Evolutionary conservation across 2,888 invertebrate species (phyloP).

Genomic region (Drosophila pseudotalamancana): DNA sequence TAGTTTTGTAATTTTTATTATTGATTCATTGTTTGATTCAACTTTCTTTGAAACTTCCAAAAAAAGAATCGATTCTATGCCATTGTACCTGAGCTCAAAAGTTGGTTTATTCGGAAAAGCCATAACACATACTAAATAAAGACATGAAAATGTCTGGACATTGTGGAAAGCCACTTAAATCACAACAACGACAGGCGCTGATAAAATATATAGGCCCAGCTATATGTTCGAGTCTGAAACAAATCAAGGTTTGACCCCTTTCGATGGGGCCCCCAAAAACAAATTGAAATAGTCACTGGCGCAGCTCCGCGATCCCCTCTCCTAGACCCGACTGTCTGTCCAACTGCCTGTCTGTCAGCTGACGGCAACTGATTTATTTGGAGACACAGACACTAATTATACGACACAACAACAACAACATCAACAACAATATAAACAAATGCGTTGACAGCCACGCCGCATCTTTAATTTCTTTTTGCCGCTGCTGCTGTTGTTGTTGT

Average conservation of each 20-base stretch:
- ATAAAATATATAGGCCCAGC: slow-evolving; percentile 41
- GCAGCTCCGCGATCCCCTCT: slow-evolving; percentile 10
- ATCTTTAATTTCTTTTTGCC: slow-evolving; percentile 67
- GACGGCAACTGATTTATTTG: slow-evolving; percentile 71
- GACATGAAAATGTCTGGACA: slow-evolving; percentile 63
- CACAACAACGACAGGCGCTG: slow-evolving; percentile 57
- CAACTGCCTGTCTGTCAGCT: slow-evolving; percentile 26
- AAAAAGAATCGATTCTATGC: no score
- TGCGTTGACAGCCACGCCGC: slow-evolving; percentile 70
- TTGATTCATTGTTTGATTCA: no score
- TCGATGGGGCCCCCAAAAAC: slow-evolving; percentile 28
- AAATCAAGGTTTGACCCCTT: slow-evolving; percentile 49
- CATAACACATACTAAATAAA: slow-evolving; percentile 49
- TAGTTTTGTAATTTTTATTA: no score
- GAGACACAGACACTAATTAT: slow-evolving; percentile 71
- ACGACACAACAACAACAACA: slow-evolving; percentile 55
- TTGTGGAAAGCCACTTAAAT: slow-evolving; percentile 67
- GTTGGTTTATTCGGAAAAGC: slow-evolving; percentile 14
- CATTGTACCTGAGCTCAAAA: slow-evolving; percentile 5
- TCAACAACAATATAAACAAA: slow-evolving; percentile 54
- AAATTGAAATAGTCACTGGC: slow-evolving; percentile 42
- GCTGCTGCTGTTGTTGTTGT: slow-evolving; percentile 42
- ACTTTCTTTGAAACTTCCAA: no score
- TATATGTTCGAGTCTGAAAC: slow-evolving; percentile 29
- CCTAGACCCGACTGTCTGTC: slow-evolving; percentile 5